Conservation (phyloP, 2,797 vertebrate genomes). For the Austrolebias charrua region DNA sequence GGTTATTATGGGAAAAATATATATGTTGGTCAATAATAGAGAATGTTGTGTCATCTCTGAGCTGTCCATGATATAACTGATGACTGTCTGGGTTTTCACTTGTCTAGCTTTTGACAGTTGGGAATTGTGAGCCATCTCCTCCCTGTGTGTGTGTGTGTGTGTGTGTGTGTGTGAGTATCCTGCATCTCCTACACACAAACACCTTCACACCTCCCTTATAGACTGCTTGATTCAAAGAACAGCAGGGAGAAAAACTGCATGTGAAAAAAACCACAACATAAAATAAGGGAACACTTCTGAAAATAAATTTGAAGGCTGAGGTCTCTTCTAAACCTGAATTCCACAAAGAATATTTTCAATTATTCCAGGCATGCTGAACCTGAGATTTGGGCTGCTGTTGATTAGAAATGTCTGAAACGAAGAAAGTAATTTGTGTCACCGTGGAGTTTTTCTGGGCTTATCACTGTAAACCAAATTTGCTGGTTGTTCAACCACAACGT, state of each 20-base stretch:
- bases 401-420: slow-evolving; percentile 42
- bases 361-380: slow-evolving; percentile 23
- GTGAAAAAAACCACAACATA: slow-evolving; percentile 13
- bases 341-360: slow-evolving; percentile 55
- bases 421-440: slow-evolving; percentile 25
- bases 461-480: slow-evolving; percentile 6
- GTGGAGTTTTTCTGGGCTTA: slow-evolving; percentile 14
- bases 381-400: slow-evolving; percentile 36
- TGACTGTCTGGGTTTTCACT: slow-evolving; percentile 38
- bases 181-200: slow-evolving; percentile 38
- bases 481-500: slow-evolving; percentile 9
- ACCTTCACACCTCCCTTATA: slow-evolving; percentile 64
- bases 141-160: slow-evolving; percentile 13
- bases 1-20: neutral
- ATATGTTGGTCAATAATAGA: neutral
- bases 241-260: slow-evolving; percentile 47
- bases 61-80: slow-evolving; percentile 23
- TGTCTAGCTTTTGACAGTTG: slow-evolving; percentile 41
- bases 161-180: neutral
- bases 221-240: slow-evolving; percentile 50
- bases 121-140: slow-evolving; percentile 31
- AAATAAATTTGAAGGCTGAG: slow-evolving; percentile 44
- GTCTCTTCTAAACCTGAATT: slow-evolving; percentile 47
- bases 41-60: slow-evolving; percentile 12
- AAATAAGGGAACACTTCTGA: slow-evolving; percentile 43